Evolutionary conservation across 2,888 invertebrate genomes (phyloP).

Genomic region (Chironomus tentans): DNA sequence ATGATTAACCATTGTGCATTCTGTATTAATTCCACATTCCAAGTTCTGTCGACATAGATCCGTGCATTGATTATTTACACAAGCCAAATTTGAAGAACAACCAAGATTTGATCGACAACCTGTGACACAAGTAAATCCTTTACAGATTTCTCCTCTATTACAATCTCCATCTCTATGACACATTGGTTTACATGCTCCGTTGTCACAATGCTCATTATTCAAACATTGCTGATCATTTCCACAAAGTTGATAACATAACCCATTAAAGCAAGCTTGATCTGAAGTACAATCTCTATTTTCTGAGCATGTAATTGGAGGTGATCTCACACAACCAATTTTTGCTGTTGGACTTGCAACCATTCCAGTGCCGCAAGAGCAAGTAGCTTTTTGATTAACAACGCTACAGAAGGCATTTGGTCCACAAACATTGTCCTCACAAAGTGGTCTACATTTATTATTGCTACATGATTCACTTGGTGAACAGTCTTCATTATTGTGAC

Average conservation of each 20-base stretch:
- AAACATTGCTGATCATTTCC: conserved; percentile 66
- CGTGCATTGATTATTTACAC: conserved; percentile 61
- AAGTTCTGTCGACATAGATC: conserved; percentile 68
- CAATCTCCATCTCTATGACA: conserved; percentile 81
- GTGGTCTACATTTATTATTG: conserved; percentile 69
- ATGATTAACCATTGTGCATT: conserved; percentile 62
- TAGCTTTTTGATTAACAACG: conserved; percentile 69
- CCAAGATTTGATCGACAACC: conserved; percentile 76
- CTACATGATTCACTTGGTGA: conserved; percentile 74
- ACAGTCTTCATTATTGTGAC: conserved; percentile 79
- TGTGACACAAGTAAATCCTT: conserved; percentile 64
- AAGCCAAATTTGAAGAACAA: conserved; percentile 63
- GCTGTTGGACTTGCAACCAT: conserved; percentile 83
- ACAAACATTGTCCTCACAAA: conserved; percentile 67
- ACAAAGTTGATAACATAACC: conserved; percentile 68
- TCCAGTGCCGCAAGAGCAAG: conserved; percentile 67
- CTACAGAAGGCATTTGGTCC: conserved; percentile 78
- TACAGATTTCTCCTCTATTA: conserved; percentile 76
- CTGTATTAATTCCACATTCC: conserved; percentile 75
- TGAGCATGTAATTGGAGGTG: conserved; percentile 64
- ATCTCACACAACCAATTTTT: conserved; percentile 76
- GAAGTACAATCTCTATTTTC: conserved; percentile 66
- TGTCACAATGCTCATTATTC: conserved; percentile 59
- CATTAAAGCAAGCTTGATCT: conserved; percentile 64
- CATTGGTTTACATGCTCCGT: conserved; percentile 73